Evolutionary conservation across 2,888 invertebrate species (phyloP).

Genomic region (Terebella lapidaria): DNA sequence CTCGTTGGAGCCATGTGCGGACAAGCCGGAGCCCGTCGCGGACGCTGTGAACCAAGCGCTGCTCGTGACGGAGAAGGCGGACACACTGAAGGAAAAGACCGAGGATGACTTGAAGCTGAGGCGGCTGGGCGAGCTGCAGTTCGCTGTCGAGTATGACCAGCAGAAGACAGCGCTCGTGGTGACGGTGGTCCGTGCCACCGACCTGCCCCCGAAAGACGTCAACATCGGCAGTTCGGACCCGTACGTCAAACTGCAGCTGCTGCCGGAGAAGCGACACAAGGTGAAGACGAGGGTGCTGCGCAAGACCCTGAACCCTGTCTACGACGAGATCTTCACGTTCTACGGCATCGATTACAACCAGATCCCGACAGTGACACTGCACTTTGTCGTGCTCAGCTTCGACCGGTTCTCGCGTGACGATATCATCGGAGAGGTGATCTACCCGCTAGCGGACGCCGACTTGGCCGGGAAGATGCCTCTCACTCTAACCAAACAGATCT

Average conservation of each 20-base stretch:
- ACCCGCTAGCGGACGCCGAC: slow-evolving; percentile 53
- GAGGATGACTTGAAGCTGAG: slow-evolving; percentile 52
- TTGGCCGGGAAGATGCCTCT: slow-evolving; percentile 52
- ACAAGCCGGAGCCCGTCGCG: slow-evolving; percentile 12
- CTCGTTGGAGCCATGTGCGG: slow-evolving; percentile 8
- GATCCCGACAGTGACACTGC: slow-evolving; percentile 83
- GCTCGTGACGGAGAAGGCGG: slow-evolving; percentile 40
- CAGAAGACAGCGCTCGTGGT: slow-evolving; percentile 88
- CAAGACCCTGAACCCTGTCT: slow-evolving; percentile 91
- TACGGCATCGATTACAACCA: slow-evolving; percentile 74
- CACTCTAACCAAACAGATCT: slow-evolving; percentile 73
- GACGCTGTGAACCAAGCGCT: slow-evolving; percentile 7
- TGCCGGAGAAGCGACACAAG: slow-evolving; percentile 96
- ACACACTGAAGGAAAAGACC: slow-evolving; percentile 49
- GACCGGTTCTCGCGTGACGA: slow-evolving; percentile 97
- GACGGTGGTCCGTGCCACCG: slow-evolving; percentile 83
- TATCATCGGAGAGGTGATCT: slow-evolving; percentile 94
- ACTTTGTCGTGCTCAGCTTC: slow-evolving; percentile 60
- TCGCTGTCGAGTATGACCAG: slow-evolving; percentile 81
- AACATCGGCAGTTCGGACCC: slow-evolving; percentile 83
- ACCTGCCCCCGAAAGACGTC: slow-evolving; percentile 77
- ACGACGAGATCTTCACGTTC: slow-evolving; percentile 98
- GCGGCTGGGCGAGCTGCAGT: slow-evolving; percentile 80
- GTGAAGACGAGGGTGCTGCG: slow-evolving; percentile 93
- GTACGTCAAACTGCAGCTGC: slow-evolving; percentile 92